phyloP scores from a whole-genome alignment of 2,797 vertebrate genomes.

The Silurus aristotelis region DNA sequence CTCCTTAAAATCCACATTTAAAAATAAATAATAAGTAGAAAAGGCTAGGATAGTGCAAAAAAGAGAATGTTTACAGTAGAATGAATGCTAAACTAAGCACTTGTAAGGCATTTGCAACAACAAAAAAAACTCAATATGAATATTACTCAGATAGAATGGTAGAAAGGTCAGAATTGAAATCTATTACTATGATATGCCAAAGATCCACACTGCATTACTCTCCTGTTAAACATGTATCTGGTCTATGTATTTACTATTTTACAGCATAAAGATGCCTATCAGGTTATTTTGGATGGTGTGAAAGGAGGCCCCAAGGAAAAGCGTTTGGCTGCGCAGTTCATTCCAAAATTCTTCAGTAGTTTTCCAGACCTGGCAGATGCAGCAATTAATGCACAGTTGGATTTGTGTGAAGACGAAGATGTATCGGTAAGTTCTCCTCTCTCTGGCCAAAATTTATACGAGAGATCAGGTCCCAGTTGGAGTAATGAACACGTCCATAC shows the following conservation, averaged over 20 bases:
- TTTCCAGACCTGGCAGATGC: conserved; percentile 94
- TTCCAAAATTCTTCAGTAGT: conserved; percentile 97
- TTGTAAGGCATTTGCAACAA: too few relatives aligned
- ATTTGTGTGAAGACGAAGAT: conserved; percentile 98
- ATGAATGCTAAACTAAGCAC: too few relatives aligned
- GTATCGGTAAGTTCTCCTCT: conserved; percentile 83
- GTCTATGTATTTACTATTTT: conserved; percentile 17
- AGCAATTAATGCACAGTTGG: conserved; percentile 95
- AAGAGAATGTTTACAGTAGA: too few relatives aligned
- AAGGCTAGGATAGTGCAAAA: too few relatives aligned
- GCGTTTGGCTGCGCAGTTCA: conserved; percentile 95
- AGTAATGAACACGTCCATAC: neutral
- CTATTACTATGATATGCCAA: neutral
- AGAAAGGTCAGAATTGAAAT: neutral
- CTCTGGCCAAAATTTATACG: neutral
- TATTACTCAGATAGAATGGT: too few relatives aligned
- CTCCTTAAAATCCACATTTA: neutral
- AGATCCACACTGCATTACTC: neutral
- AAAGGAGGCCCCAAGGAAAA: conserved; percentile 97
- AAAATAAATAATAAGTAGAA: too few relatives aligned
- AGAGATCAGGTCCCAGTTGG: neutral
- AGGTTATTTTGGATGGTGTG: conserved; percentile 91
- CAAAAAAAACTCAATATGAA: too few relatives aligned
- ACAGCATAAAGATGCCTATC: conserved; percentile 97
- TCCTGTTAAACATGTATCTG: neutral